Evolutionary conservation across 2,113 vertebrate species (phyloP).

Genomic region (Mionectes macconnelli): DNA sequence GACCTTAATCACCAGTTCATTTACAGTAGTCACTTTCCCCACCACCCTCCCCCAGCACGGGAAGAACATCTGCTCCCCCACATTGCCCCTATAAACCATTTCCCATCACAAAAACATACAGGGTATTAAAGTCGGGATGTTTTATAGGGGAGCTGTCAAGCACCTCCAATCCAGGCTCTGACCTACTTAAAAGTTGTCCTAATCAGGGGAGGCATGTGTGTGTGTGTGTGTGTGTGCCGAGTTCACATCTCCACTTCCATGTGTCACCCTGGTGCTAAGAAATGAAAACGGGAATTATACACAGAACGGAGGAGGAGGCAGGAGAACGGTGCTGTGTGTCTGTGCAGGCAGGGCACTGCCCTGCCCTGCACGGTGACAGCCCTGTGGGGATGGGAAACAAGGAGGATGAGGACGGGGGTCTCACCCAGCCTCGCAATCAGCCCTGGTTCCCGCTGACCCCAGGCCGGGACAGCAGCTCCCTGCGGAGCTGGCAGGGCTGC

Average conservation of each 20-base stretch:
- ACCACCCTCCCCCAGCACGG: not conserved
- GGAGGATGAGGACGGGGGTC: not conserved
- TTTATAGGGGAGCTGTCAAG: conserved; percentile 58
- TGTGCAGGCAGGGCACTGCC: not conserved
- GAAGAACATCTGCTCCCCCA: conserved; percentile 47
- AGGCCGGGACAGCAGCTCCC: not conserved
- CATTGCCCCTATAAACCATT: conserved; percentile 21
- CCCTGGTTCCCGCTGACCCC: not conserved
- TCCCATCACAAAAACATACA: conserved; percentile 29
- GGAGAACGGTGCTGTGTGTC: not conserved
- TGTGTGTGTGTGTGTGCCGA: conserved; percentile 23
- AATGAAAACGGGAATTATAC: not conserved
- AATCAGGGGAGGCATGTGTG: conserved; percentile 34
- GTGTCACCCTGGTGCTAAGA: not conserved
- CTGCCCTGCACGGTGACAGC: not conserved
- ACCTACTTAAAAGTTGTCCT: conserved; percentile 64
- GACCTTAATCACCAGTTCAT: conserved; percentile 46
- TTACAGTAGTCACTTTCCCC: conserved; percentile 43
- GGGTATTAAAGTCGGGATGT: conserved; percentile 34
- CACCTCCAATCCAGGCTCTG: conserved; percentile 32
- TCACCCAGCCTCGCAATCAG: not conserved
- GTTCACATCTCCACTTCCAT: conserved; percentile 31
- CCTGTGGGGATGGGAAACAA: not conserved
- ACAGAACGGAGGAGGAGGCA: not conserved
- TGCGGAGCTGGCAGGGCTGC: not conserved